Conservation (phyloP, 64 coral and sea anemone genomes). For the Orbicella faveolata region DNA sequence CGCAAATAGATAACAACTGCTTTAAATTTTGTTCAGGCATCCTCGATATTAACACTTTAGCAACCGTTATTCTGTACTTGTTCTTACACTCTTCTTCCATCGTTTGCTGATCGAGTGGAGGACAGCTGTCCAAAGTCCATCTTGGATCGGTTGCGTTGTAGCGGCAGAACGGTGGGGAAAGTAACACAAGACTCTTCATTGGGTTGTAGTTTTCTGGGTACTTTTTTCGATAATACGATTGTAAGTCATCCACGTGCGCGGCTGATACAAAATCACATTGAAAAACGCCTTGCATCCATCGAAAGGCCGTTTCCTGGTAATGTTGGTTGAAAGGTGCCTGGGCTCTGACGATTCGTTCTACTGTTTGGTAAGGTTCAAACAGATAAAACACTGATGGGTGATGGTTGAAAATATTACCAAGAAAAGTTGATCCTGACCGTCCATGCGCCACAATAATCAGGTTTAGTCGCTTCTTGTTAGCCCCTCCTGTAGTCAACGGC, state of each 20-base stretch:
- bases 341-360: background rate
- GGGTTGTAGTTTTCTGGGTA: background rate
- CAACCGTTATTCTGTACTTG: background rate
- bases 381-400: conserved; percentile 12
- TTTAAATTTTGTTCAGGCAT: background rate
- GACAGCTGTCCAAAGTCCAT: conserved; percentile 2
- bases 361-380: conserved; percentile 19
- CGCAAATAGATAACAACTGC: background rate
- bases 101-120: background rate
- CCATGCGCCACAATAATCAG: conserved; percentile 10
- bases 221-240: background rate
- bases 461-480: background rate
- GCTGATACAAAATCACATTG: background rate
- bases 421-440: conserved; percentile 1
- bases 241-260: background rate
- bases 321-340: background rate
- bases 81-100: background rate
- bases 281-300: conserved; percentile 1
- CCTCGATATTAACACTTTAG: background rate
- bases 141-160: background rate
- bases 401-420: conserved; percentile 10
- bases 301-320: background rate
- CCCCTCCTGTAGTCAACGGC: background rate
- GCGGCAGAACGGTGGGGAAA: background rate
- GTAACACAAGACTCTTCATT: background rate